Percentiles rank a stretch among this genome's conserved stretches.
Conservation (phyloP, 1,140 invertebrate species). For the Brachionus sp. region DNA sequence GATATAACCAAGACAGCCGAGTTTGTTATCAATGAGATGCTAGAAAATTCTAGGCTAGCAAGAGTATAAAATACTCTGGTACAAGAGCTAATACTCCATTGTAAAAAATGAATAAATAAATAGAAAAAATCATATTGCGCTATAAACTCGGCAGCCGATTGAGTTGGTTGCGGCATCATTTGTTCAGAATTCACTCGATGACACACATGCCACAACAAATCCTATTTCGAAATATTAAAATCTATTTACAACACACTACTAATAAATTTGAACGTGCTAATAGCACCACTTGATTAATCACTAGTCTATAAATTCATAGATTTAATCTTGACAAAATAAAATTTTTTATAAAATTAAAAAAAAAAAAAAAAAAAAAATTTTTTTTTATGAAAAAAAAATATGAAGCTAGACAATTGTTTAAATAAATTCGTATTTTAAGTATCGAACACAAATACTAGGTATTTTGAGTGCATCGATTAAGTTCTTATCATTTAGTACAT, state of each 20-base stretch:
- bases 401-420: neutral
- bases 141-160: neutral
- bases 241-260: neutral
- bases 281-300: neutral
- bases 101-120: neutral
- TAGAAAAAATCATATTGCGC: neutral
- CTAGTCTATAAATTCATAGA: neutral
- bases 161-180: neutral
- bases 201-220: neutral
- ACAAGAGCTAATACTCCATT: neutral
- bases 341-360: too few species aligned
- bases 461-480: neutral
- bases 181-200: neutral
- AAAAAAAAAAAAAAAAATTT: slow-evolving; percentile 1
- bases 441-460: slow-evolving; percentile 21
- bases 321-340: slow-evolving; percentile 1
- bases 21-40: neutral
- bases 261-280: neutral
- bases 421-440: slow-evolving; percentile 35
- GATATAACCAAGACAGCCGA: neutral
- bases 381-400: neutral
- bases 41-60: neutral
- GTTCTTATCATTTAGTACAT: slow-evolving; percentile 31
- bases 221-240: neutral
- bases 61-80: neutral